These are phyloP conservation scores for Euzetes globulus DNA, from an alignment of 2,888 invertebrate genomes.

Conservation along the genomic window DNA sequence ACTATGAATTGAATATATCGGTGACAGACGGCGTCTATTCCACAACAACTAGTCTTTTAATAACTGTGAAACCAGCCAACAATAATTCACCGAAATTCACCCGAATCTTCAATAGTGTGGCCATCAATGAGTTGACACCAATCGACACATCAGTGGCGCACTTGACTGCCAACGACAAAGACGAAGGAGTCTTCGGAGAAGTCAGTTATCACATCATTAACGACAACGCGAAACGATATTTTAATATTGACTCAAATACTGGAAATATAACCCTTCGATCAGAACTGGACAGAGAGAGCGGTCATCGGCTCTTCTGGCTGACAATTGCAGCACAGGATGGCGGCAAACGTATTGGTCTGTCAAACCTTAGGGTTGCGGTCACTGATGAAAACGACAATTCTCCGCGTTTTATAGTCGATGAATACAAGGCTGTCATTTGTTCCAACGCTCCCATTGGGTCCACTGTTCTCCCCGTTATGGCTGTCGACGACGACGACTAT, in stretches of 20 bases:
- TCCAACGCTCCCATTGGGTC: slow-evolving; percentile 58
- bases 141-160: slow-evolving; percentile 66
- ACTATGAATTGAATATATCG: slow-evolving; percentile 70
- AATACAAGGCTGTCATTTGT: slow-evolving; percentile 46
- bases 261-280: slow-evolving; percentile 46
- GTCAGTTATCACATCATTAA: slow-evolving; percentile 55
- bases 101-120: slow-evolving; percentile 67
- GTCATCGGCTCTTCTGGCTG: slow-evolving; percentile 44
- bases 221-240: slow-evolving; percentile 47
- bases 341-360: slow-evolving; percentile 46
- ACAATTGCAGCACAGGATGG: slow-evolving; percentile 48
- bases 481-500: slow-evolving; percentile 57
- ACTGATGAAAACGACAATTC: slow-evolving; percentile 48
- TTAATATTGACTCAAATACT: slow-evolving; percentile 49
- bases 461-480: slow-evolving; percentile 66
- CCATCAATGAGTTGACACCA: slow-evolving; percentile 68
- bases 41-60: slow-evolving; percentile 58
- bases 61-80: slow-evolving; percentile 55
- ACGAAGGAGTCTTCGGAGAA: slow-evolving; percentile 62
- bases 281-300: slow-evolving; percentile 47
- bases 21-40: slow-evolving; percentile 71
- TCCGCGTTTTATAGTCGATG: slow-evolving; percentile 46
- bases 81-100: slow-evolving; percentile 68
- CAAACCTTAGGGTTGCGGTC: slow-evolving; percentile 42
- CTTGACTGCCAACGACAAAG: slow-evolving; percentile 71